phyloP scores from a whole-genome alignment of 1,140 invertebrate genomes.

The Formica selysi region DNA sequence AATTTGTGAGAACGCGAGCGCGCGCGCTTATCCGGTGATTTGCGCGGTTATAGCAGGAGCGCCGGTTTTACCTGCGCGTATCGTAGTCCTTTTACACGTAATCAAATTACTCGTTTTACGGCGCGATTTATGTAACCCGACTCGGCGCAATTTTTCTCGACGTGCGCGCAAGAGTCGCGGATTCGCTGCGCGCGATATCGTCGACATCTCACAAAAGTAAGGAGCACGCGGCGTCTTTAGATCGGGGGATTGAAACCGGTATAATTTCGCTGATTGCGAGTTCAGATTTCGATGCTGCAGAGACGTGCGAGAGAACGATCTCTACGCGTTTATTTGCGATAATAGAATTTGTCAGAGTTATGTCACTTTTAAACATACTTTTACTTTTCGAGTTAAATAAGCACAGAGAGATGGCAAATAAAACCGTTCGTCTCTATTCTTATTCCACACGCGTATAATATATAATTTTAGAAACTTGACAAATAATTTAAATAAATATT shows the following conservation, averaged over 20 bases:
- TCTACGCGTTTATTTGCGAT: conserved; percentile 21
- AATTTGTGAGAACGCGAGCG: conserved; percentile 55
- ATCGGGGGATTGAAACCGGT: conserved; percentile 15
- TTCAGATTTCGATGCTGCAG: conserved; percentile 35
- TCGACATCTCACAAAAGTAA: conserved; percentile 41
- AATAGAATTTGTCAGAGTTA: conserved; percentile 13
- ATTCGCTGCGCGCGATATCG: conserved; percentile 28
- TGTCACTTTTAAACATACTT: not conserved
- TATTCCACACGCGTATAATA: not conserved
- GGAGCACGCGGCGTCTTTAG: conserved; percentile 1
- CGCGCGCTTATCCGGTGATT: conserved; percentile 53
- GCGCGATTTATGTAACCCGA: conserved; percentile 48
- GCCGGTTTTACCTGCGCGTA: conserved; percentile 38
- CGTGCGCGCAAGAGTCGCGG: conserved; percentile 36
- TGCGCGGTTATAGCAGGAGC: conserved; percentile 25
- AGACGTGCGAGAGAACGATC: not conserved
- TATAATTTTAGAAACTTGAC: not conserved
- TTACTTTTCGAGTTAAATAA: not conserved
- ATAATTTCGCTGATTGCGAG: conserved; percentile 32
- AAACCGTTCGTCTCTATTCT: not conserved
- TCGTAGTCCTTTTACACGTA: conserved; percentile 39
- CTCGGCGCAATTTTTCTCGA: conserved; percentile 22
- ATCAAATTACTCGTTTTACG: conserved; percentile 59
- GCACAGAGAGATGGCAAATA: not conserved
- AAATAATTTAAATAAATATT: not conserved